Base-by-base conservation (phyloP, 2,888 invertebrate species). In the Drosophila acutilabella region DNA sequence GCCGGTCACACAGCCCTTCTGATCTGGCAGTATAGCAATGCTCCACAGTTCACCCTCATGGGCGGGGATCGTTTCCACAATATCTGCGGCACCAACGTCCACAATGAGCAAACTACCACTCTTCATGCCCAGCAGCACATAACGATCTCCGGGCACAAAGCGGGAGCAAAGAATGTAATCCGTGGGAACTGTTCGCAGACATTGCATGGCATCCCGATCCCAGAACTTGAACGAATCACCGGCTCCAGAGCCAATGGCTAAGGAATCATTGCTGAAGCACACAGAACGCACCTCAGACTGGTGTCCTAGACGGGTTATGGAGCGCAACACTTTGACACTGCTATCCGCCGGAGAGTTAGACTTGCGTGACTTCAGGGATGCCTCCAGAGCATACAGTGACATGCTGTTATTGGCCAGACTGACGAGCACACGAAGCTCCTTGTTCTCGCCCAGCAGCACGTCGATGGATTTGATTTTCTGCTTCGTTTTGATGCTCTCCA, bases 171-270 rank as follows among this genome's bases (percentile, higher is more conserved):
- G 93, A 8, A 97, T 95, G 85, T 96, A 96, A 64, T 95, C 93
- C 13, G 94, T 91, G 0, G 90, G 89, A 59, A 97, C 93, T 0
- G 96, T 96, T 56, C 96, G 94, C 16, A 97, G 93, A 78, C 96
- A 96, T 47, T 94, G 93, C 77, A 96, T 93, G 71, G 93, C 95
- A 79, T 93, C 91, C 73, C 94, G 95, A 92, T 98, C 98, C 99
- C 99, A 99, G 54, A 99, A 93, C 93, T 99, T 99, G 38, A 98
- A 93, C 7, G 96, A 95, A 81, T 98, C 98, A 0, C 95, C 96
- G 74, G 98, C 96, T 0, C 96, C 98, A 0, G 98, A 97, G 1
- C 96, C 94, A 65, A 99, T 94, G 1, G 97, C 97, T 66, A 97
- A 93, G 89, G 96, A 97, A 92, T 99, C 98, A 1, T 97, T 97